Base-by-base conservation (phyloP, 2,797 vertebrate species). In the Enteromius trimaculatus region DNA sequence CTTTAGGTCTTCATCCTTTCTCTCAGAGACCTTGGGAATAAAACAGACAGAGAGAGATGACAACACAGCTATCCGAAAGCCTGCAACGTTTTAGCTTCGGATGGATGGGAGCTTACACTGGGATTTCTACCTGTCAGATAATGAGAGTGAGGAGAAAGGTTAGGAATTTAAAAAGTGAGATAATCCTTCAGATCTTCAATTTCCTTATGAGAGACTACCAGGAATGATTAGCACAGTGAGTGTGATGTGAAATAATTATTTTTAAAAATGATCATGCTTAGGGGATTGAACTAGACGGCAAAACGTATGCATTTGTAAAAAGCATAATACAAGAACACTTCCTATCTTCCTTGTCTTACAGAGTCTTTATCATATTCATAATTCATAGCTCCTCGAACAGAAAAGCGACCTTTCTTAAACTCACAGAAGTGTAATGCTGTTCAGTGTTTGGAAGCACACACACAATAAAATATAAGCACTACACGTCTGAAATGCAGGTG, bases 361-460 rank as follows among this genome's bases (percentile, higher is more conserved):
- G 72, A 74, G 34, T 85, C 69, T 49, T 82, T 66, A 86, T 85
- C 58, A 62, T 83, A 85, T 88, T 88, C 72, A 86, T 86, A 82
- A 88, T 86, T 83, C 49, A 86, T 86, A 72, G 51, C 58, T 82
- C 21, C 68, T 85, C 62, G 81, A 86, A 86, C 62, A 88, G 62
- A 79, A 85, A 83, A 62, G 80, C 83, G 87, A 84, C 77, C 84
- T 69, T 31, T 71, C 76, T 79, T 79, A 75, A 47, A 74, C 55
- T 86, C 49, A 80, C 29, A 81, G 72, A 80, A 69, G 65, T 84
- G 80, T 26, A 68, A 79, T 62, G 79, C 37, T 68, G 80, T 77
- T 86, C 55, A 51, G 55, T 51, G 53, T 82, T 77, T 62, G 53
- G 19, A 81, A 60, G 26, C 58, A 26, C 51, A 53, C 58, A 62